phyloP scores from a whole-genome alignment of 1,140 invertebrate species.

The Tetraneura akinire region DNA sequence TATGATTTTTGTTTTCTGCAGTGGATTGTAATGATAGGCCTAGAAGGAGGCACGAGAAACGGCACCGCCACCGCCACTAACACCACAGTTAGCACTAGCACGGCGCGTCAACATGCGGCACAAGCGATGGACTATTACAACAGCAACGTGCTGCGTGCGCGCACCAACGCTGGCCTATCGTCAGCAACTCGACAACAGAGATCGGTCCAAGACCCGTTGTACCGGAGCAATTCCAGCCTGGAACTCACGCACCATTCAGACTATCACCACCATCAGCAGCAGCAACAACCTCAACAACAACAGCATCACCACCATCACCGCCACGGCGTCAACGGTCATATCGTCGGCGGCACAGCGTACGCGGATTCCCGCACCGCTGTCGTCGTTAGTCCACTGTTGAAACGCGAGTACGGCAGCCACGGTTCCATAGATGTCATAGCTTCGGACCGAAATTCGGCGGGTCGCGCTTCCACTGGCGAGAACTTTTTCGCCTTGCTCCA shows the following conservation, averaged over 20 bases:
- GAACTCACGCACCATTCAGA: conserved; percentile 65
- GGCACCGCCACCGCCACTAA: conserved; percentile 14
- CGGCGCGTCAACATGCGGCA: conserved; percentile 58
- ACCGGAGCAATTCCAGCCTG: conserved; percentile 71
- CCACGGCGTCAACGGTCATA: conserved; percentile 52
- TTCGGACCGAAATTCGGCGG: conserved; percentile 54
- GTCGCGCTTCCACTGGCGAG: conserved; percentile 61
- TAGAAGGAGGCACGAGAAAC: conserved; percentile 43
- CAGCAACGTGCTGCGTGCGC: conserved; percentile 60
- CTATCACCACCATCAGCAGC: conserved; percentile 53
- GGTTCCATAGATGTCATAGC: conserved; percentile 71
- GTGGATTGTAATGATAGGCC: conserved; percentile 46
- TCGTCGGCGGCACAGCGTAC: conserved; percentile 20
- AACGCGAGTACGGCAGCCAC: conserved; percentile 66
- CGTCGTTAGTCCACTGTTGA: conserved; percentile 55
- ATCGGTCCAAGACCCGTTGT: conserved; percentile 34
- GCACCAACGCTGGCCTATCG: conserved; percentile 52
- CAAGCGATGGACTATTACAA: conserved; percentile 63
- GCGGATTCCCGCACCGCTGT: background rate
- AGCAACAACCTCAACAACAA: background rate
- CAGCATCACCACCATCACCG: conserved; percentile 43
- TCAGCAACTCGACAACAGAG: conserved; percentile 40
- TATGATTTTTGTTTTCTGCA: background rate
- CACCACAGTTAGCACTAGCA: conserved; percentile 26
- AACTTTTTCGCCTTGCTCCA: conserved; percentile 81